Conservation (phyloP, 2,113 vertebrate species). For the Ciconia maguari region DNA sequence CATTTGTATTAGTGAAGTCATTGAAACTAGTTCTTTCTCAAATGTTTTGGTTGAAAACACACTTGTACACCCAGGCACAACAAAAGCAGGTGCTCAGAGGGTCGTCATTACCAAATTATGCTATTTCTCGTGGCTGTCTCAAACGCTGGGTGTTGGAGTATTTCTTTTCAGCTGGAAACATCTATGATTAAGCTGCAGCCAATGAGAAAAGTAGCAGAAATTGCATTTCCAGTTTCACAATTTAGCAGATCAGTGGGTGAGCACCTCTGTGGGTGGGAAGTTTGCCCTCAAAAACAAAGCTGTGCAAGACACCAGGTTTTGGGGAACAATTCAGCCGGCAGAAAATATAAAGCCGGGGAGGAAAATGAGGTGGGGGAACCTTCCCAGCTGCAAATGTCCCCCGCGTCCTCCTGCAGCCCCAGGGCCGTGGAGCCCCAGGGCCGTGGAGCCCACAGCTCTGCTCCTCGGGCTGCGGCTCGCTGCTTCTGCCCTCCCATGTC, state of each 20-base stretch:
- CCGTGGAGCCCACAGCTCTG: accelerated
- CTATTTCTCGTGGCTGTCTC: background rate
- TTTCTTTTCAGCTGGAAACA: conserved; percentile 32
- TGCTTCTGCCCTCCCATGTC: background rate
- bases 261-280: background rate
- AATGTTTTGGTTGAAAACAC: conserved; percentile 27
- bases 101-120: conserved; percentile 5
- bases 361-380: background rate
- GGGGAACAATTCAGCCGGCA: background rate
- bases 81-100: background rate
- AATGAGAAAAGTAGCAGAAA: conserved; percentile 19
- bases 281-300: background rate
- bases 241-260: background rate
- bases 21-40: conserved; percentile 17
- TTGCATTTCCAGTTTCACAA: background rate
- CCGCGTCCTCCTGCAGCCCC: background rate
- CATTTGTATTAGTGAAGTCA: conserved; percentile 14
- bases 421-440: accelerated
- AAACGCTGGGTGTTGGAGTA: background rate
- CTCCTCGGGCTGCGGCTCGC: accelerated
- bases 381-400: background rate
- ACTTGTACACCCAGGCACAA: background rate
- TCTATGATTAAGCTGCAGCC: conserved; percentile 45
- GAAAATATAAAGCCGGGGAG: background rate
- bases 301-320: background rate